Evolutionary conservation across 2,888 invertebrate species (phyloP), one percentile per base, ranked within the genome.

Genomic region (Cantharis flavilabris): DNA sequence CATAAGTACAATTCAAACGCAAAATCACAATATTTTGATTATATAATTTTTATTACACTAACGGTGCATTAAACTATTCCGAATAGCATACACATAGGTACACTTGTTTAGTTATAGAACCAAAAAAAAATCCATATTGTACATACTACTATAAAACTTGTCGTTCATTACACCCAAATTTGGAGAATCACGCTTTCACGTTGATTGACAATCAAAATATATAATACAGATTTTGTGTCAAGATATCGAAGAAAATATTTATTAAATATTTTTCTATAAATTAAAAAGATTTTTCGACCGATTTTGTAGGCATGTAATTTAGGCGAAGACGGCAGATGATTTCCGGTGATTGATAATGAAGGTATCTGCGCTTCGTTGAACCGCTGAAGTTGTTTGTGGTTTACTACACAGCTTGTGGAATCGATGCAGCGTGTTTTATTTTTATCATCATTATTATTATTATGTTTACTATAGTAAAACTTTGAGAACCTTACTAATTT

Each of bases 261-360:
- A 67, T 67, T 23, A 67, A 67, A 67, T 67, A 67, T 73, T 73
- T 62, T 73, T 70, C 69, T 13, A 62, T 18, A 70, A 63, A 73
- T 73, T 73, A 73, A 49, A 65, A 69, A 26, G 10, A 72, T 70
- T 73, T 69, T 70, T 69, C 28, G 28, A 62, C 9, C 30, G 73
- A 73, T 71, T 73, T 73, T 71, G 75, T 71, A 63, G 75, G 65
- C 69, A 62, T 30, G 71, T 72, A 75, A 75, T 75, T 75, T 75
- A 72, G 67, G 75, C 62, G 71, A 75, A 80, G 79, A 78, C 78
- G 80, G 80, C 80, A 80, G 82, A 82, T 82, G 80, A 82, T 82
- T 82, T 82, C 82, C 82, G 82, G 82, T 76, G 82, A 82, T 82
- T 79, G 82, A 80, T 81, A 81, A 81, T 79, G 78, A 76, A 80